A percentile compares a stretch with the other conserved stretches of the same genome.
phyloP scores from a whole-genome alignment of 1,140 invertebrate species.

The Leptinotarsa defecta region DNA sequence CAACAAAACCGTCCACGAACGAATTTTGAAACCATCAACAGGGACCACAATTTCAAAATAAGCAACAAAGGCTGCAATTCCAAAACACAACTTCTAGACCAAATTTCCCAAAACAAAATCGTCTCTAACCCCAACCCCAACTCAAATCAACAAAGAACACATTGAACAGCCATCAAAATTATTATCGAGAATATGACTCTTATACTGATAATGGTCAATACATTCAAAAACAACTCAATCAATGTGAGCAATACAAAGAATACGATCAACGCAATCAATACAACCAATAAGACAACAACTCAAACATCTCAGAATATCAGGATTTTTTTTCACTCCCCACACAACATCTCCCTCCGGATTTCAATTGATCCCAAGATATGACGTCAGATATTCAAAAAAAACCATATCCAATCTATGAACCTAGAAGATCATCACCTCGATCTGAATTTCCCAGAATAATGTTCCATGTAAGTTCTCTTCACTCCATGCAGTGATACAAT shows the following conservation, averaged over 20 bases:
- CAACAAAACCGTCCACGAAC: not conserved
- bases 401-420: not conserved
- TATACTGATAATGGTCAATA: slow-evolving; percentile 1
- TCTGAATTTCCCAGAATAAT: not conserved
- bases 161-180: not conserved
- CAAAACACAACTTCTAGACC: not conserved
- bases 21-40: not conserved
- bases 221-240: not conserved
- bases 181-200: not conserved
- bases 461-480: not conserved
- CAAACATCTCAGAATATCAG: slow-evolving; percentile 9
- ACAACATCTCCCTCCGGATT: not conserved
- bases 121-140: slow-evolving; percentile 8
- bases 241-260: not conserved
- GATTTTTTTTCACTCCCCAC: not conserved
- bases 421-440: not conserved
- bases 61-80: not conserved
- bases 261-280: not conserved
- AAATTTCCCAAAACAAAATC: not conserved
- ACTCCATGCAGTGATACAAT: not conserved
- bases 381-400: not conserved
- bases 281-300: not conserved
- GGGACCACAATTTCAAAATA: not conserved
- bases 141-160: slow-evolving; percentile 20
- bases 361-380: not conserved